Conservation (phyloP, 2,888 invertebrate species). For the Leucoptera coffeella region DNA sequence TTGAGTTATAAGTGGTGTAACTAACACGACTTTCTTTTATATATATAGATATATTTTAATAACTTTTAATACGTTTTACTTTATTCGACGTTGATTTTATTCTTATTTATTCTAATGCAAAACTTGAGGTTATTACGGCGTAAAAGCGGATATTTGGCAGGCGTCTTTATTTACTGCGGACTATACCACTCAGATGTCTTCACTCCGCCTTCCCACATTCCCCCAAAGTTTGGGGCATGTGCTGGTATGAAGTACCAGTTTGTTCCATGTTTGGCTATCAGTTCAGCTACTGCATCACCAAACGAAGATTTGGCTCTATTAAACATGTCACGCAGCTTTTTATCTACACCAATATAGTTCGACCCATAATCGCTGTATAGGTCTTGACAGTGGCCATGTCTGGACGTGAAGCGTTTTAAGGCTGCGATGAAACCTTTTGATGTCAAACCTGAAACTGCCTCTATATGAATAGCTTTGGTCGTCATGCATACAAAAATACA, state of each 20-base stretch:
- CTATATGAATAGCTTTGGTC: constrained; percentile 6
- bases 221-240: constrained; percentile 4
- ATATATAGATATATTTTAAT: too few relatives aligned
- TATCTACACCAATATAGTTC: constrained; percentile 6
- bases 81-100: too few relatives aligned
- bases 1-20: too few relatives aligned
- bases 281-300: background rate
- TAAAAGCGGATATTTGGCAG: too few relatives aligned
- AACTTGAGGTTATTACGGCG: too few relatives aligned
- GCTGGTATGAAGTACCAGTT: constrained; percentile 5
- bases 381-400: constrained; percentile 3
- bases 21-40: too few relatives aligned
- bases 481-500: background rate
- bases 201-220: constrained; percentile 6
- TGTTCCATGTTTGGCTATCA: constrained; percentile 1
- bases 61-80: too few relatives aligned
- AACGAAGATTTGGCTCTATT: constrained; percentile 1
- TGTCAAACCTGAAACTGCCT: constrained; percentile 4
- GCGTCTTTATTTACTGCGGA: too few relatives aligned
- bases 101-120: too few relatives aligned
- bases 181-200: too few relatives aligned
- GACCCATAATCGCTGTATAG: constrained; percentile 5
- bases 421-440: constrained; percentile 7
- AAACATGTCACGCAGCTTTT: constrained; percentile 4
- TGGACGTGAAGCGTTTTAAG: constrained; percentile 5